Percentiles rank a stretch among this genome's conserved stretches.
Conservation (phyloP, 2,113 vertebrate species). For the Chionis minor region DNA sequence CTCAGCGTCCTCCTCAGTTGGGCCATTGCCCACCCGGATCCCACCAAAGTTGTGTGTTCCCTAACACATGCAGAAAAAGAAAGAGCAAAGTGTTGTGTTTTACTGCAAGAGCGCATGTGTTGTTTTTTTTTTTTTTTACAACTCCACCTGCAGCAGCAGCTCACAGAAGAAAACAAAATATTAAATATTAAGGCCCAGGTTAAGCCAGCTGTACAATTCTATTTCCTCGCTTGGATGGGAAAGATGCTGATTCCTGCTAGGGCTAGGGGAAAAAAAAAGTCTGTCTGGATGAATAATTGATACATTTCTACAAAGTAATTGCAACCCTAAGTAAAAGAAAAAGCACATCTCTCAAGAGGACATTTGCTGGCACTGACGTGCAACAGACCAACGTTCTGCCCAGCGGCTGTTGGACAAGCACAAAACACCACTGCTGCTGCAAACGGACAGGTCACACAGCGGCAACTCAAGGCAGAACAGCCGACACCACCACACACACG, state of each 20-base stretch:
- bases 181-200: not conserved
- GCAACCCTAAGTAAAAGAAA: not conserved
- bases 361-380: not conserved
- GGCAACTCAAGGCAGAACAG: not conserved
- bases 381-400: not conserved
- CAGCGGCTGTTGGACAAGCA: not conserved
- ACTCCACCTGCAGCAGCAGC: conserved; percentile 35
- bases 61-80: conserved; percentile 77
- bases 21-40: conserved; percentile 95
- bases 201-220: not conserved
- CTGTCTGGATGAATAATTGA: not conserved
- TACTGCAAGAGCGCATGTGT: not conserved
- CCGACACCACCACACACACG: not conserved
- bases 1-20: conserved; percentile 97
- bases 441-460: not conserved
- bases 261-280: not conserved
- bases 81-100: conserved; percentile 69
- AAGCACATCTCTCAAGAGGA: not conserved
- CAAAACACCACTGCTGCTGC: not conserved
- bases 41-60: conserved; percentile 95
- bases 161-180: conserved; percentile 12
- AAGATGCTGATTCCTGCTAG: conserved; percentile 44
- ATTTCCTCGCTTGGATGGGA: conserved; percentile 13
- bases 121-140: not conserved
- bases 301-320: not conserved